phyloP scores from a whole-genome alignment of 1,140 invertebrate species.

The Drosophila malerkotliana region DNA sequence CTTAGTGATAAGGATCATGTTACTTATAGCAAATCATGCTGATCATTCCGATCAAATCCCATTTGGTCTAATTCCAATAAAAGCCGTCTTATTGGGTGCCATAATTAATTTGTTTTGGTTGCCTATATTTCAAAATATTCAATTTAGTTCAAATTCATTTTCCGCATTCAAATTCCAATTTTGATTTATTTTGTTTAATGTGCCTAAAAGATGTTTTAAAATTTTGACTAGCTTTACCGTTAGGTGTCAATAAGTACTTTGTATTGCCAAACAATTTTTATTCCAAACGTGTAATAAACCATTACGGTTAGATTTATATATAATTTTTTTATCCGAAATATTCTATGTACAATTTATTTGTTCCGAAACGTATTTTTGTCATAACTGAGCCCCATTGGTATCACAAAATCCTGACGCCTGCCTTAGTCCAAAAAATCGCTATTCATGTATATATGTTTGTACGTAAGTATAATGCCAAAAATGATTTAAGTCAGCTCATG shows the following conservation, averaged over 20 bases:
- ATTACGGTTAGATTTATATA: constrained; percentile 54
- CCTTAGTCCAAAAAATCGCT: constrained; percentile 54
- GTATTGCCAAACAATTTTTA: constrained; percentile 62
- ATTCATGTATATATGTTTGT: neutral
- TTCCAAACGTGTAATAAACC: constrained; percentile 70
- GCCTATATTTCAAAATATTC: constrained; percentile 59
- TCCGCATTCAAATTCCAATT: constrained; percentile 17
- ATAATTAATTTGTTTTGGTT: constrained; percentile 56
- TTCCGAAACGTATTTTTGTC: constrained; percentile 50
- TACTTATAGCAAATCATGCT: constrained; percentile 80
- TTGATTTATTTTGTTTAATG: constrained; percentile 44
- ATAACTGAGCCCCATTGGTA: constrained; percentile 59
- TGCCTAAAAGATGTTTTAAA: constrained; percentile 78
- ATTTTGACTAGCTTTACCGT: constrained; percentile 65
- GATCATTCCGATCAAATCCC: constrained; percentile 34
- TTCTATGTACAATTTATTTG: constrained; percentile 69
- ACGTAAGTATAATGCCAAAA: constrained; percentile 50
- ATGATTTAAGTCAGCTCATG: constrained; percentile 24
- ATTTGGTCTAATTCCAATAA: constrained; percentile 77
- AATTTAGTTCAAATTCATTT: constrained; percentile 45
- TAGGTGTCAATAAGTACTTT: constrained; percentile 49
- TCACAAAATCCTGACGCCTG: constrained; percentile 76
- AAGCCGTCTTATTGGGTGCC: constrained; percentile 66
- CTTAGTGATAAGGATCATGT: constrained; percentile 53
- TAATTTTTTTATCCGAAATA: constrained; percentile 35